Conservation (phyloP, 2,113 vertebrate genomes). For the Daubentonia madagascariensis region DNA sequence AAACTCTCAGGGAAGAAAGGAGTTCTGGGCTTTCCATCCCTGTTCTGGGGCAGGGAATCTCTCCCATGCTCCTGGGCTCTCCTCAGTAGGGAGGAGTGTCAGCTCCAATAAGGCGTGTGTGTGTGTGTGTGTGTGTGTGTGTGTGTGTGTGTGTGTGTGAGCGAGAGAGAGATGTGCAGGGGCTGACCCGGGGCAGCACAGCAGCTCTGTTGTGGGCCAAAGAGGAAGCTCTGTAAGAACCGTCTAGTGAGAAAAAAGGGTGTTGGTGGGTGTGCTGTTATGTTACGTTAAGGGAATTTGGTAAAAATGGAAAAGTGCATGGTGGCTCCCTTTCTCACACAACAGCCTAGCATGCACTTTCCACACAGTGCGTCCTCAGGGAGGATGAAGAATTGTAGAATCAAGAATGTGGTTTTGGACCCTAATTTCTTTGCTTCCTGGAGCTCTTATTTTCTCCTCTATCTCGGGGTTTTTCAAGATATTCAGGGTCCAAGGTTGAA, state of each 20-base stretch:
- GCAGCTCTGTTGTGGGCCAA: background rate
- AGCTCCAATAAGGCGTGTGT: background rate
- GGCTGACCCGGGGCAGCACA: background rate
- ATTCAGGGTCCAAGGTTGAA: background rate
- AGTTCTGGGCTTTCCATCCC: background rate
- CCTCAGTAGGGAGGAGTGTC: background rate
- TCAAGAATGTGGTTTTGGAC: background rate
- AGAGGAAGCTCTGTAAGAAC: background rate
- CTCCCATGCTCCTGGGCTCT: background rate
- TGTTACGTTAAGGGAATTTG: background rate
- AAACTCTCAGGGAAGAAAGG: background rate
- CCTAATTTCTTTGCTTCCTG: background rate
- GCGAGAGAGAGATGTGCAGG: background rate
- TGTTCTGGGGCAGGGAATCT: background rate
- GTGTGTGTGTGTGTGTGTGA: too few relatives aligned
- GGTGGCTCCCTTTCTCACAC: background rate
- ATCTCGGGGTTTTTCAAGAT: background rate
- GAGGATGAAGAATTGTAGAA: background rate
- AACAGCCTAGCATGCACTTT: background rate
- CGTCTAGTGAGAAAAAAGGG: background rate
- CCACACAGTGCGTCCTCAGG: fast-evolving
- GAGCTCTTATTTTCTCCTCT: background rate
- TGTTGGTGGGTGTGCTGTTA: background rate
- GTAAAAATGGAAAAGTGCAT: background rate
- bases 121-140: background rate